Evolutionary conservation across 2,888 invertebrate species (phyloP).

Genomic region (Theretra japonica): DNA sequence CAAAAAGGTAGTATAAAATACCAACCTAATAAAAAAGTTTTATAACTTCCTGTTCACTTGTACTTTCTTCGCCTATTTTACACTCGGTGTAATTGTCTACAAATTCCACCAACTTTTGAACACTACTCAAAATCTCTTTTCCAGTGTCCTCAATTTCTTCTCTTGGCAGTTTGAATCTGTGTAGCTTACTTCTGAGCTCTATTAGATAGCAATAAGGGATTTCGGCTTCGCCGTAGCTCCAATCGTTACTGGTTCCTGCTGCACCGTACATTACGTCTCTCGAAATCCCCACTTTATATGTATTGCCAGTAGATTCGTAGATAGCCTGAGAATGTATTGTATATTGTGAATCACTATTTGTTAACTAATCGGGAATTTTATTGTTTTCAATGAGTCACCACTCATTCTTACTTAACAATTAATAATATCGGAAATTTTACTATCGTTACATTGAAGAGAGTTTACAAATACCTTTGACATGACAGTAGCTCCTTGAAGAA

Average conservation of each 20-base stretch:
- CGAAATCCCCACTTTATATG: slow-evolving; percentile 75
- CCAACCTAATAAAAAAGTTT: slow-evolving; percentile 9
- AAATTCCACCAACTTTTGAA: slow-evolving; percentile 71
- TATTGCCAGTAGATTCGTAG: slow-evolving; percentile 64
- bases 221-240: slow-evolving; percentile 66
- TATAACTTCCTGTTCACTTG: slow-evolving; percentile 21
- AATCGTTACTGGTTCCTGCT: slow-evolving; percentile 74
- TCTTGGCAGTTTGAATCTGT: slow-evolving; percentile 68
- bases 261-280: slow-evolving; percentile 76
- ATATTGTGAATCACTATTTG: slow-evolving; percentile 31
- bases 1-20: background rate
- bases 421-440: background rate
- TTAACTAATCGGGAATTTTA: background rate
- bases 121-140: slow-evolving; percentile 63
- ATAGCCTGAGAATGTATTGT: slow-evolving; percentile 60
- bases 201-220: slow-evolving; percentile 76
- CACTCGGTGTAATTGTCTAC: slow-evolving; percentile 54
- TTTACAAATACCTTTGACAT: slow-evolving; percentile 70
- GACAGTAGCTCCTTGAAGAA: slow-evolving; percentile 72
- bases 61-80: slow-evolving; percentile 28
- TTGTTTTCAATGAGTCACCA: background rate
- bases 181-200: slow-evolving; percentile 70
- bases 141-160: slow-evolving; percentile 72
- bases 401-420: background rate
- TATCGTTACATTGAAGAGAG: background rate